A percentile compares a stretch with the other conserved stretches of the same genome.
These are phyloP conservation scores for Eurystomus glaucurus DNA, from an alignment of 2,797 vertebrate genomes.

Conservation along the genomic window DNA sequence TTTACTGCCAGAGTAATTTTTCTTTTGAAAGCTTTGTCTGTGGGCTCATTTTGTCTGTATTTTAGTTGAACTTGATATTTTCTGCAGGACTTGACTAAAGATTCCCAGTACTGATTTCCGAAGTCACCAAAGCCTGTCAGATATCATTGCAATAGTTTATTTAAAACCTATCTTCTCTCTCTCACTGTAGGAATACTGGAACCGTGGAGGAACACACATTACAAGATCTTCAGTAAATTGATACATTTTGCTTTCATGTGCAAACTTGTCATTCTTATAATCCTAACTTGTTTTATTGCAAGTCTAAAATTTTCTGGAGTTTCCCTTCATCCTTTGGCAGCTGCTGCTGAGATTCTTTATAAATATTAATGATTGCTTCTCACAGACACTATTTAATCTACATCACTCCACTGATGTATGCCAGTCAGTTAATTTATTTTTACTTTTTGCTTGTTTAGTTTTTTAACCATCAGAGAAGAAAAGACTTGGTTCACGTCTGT, in stretches of 20 bases:
- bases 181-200: background rate
- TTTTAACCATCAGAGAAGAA: background rate
- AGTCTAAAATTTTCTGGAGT: constrained; percentile 8
- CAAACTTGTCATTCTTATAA: background rate
- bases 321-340: constrained; percentile 9
- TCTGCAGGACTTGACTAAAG: background rate
- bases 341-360: constrained; percentile 10
- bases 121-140: background rate
- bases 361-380: constrained; percentile 51
- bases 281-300: background rate
- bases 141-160: background rate
- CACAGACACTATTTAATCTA: background rate
- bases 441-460: background rate
- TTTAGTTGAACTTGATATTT: constrained; percentile 3
- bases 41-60: background rate
- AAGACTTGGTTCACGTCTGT: background rate
- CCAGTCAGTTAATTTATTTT: background rate
- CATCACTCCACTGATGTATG: background rate
- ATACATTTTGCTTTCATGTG: constrained; percentile 3
- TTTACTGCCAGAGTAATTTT: background rate
- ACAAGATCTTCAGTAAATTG: background rate
- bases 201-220: background rate
- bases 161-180: background rate
- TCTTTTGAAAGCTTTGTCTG: background rate
- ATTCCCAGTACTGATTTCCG: constrained; percentile 25